Evolutionary conservation across 2,113 vertebrate species (phyloP), one percentile per base, ranked within the genome.

Genomic region (Cyprinodon variegatus): DNA sequence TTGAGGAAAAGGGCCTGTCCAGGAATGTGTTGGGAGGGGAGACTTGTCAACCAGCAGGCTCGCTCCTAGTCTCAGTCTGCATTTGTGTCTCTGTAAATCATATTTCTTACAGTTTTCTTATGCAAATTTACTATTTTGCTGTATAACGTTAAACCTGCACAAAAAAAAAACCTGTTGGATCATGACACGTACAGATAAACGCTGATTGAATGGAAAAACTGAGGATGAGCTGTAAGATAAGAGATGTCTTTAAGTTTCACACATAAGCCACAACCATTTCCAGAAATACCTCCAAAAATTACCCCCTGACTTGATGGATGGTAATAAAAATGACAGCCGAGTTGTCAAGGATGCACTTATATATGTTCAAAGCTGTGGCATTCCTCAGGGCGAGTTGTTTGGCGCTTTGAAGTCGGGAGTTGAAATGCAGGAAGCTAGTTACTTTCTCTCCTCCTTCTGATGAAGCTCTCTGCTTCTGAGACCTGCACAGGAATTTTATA

Each of bases 1-100:
- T 91, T 65, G 84, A 89, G 95, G 94, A 95, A 95, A 93, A 94
- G 87, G 92, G 94, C 37, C 76, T 90, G 89, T 92, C 90, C 78
- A 91, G 94, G 94, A 95, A 94, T 85, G 93, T 92, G 90, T 88
- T 88, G 92, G 86, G 71, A 88, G 87, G 85, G 86, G 87, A 85
- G 78, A 77, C 48, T 78, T 78, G 76, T 87, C 86, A 86, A 71
- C 86, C 67, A 57, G 78, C 11, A 9, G 71, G 67, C 71, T 73
- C 71, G 71, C 78, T 63, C 53, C 74, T 53, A 7, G 77, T 86
- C 74, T 62, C 37, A 11, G 66, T 76, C 65, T 70, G 61, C 64
- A 68, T 72, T 75, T 68, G 40, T 78, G 20, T 82, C 60, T 77
- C 62, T 38, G 11, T 75, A 60, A 81, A 72, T 73, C 68, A 76